phyloP scores from a whole-genome alignment of 2,888 invertebrate species.

The Chirona hameri region DNA sequence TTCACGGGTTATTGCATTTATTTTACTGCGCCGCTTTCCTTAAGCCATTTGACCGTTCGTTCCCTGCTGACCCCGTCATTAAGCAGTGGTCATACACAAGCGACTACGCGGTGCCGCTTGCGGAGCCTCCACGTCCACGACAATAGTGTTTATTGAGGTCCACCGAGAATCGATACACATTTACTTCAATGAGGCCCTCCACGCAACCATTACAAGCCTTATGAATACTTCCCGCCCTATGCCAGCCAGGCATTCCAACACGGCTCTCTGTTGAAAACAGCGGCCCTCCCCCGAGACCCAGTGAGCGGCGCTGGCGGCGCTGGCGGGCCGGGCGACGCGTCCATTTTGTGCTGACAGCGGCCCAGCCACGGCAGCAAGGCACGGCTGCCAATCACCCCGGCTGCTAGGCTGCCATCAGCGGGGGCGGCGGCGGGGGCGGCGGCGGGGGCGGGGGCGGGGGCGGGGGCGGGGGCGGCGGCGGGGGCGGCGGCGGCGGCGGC shows the following conservation, averaged over 20 bases:
- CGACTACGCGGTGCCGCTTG: too few relatives aligned
- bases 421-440: background rate
- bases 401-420: background rate
- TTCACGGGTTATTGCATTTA: too few relatives aligned
- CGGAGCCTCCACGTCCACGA: too few relatives aligned
- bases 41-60: too few relatives aligned
- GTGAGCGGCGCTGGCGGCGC: background rate
- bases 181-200: background rate
- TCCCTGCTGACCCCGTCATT: too few relatives aligned
- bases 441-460: too few relatives aligned
- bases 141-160: background rate
- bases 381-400: background rate
- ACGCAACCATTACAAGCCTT: background rate
- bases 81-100: too few relatives aligned
- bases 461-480: background rate
- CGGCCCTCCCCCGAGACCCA: background rate
- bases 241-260: background rate
- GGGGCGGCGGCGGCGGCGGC: background rate
- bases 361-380: background rate
- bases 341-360: slow-evolving; percentile 12
- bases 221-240: background rate
- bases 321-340: background rate
- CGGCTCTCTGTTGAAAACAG: background rate
- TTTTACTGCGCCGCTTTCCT: too few relatives aligned
- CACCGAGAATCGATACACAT: background rate